A percentile compares a stretch with the other conserved stretches of the same genome.
phyloP scores from a whole-genome alignment of 2,797 vertebrate species.

The Scyliorhinus canicula region DNA sequence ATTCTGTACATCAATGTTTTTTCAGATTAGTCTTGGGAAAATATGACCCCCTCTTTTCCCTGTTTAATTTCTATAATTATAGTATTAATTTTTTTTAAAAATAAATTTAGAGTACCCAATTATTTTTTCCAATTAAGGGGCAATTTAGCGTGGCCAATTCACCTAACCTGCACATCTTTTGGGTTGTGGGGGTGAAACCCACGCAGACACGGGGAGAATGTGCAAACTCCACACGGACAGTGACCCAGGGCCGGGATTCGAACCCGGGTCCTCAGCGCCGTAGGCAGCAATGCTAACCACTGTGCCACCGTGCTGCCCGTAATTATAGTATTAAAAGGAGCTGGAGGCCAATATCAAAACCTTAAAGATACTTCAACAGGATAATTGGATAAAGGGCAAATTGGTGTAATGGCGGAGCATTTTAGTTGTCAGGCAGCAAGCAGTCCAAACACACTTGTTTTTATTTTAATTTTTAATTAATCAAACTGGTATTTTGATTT shows the following conservation, averaged over 20 bases:
- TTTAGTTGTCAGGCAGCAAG: not conserved
- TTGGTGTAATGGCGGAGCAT: not conserved
- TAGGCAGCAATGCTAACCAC: too few relatives aligned
- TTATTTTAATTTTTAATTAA: not conserved
- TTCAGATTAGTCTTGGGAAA: not conserved
- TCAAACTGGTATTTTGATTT: not conserved
- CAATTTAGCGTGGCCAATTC: too few relatives aligned
- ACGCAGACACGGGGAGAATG: too few relatives aligned
- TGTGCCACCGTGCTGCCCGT: too few relatives aligned
- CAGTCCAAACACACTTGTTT: not conserved
- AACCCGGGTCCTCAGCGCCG: too few relatives aligned
- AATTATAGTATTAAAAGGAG: not conserved
- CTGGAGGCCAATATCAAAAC: not conserved
- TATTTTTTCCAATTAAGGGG: too few relatives aligned
- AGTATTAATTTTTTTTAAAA: too few relatives aligned
- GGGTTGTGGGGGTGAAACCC: too few relatives aligned
- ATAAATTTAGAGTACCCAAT: too few relatives aligned
- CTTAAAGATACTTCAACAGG: not conserved
- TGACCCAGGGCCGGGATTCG: too few relatives aligned
- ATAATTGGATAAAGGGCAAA: not conserved
- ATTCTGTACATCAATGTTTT: not conserved
- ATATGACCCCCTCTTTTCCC: not conserved
- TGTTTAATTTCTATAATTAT: not conserved
- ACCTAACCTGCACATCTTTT: too few relatives aligned
- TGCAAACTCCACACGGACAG: too few relatives aligned